A percentile compares a stretch with the other conserved stretches of the same genome.
These are phyloP conservation scores for Phocoena phocoena DNA, from an alignment of 2,113 vertebrate genomes.

Conservation along the genomic window DNA sequence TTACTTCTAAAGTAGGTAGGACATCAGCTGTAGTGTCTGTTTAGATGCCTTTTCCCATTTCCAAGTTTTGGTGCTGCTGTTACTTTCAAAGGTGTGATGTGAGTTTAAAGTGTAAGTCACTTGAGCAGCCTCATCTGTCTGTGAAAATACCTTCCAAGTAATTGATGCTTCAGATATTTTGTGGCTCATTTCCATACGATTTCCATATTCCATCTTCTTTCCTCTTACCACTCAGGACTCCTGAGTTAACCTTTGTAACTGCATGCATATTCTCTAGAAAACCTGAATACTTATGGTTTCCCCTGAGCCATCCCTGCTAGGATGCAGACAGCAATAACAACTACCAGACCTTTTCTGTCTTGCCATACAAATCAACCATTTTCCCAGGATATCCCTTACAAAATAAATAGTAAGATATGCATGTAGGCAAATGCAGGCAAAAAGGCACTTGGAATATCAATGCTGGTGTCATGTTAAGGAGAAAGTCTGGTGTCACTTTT, in stretches of 20 bases:
- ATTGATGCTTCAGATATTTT: conserved; percentile 17
- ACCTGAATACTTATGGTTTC: background rate
- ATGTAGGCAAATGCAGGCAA: background rate
- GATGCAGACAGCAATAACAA: background rate
- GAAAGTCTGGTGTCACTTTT: background rate
- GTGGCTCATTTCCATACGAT: conserved; percentile 54
- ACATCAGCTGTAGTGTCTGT: background rate
- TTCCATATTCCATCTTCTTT: conserved; percentile 60
- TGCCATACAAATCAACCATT: conserved; percentile 1
- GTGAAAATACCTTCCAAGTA: conserved; percentile 30
- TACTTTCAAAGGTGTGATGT: background rate
- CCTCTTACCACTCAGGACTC: background rate
- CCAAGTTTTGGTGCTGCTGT: background rate
- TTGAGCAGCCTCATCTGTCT: background rate
- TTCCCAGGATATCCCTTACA: background rate
- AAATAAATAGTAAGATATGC: conserved; percentile 1
- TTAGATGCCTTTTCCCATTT: background rate
- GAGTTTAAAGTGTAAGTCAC: background rate
- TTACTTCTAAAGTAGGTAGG: background rate
- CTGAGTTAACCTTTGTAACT: conserved; percentile 29
- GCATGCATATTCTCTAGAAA: background rate
- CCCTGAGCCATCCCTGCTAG: background rate
- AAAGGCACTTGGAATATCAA: background rate
- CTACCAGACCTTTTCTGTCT: background rate
- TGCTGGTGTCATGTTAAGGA: background rate